Conservation (phyloP, 2,888 invertebrate genomes). For the Catonia carolina region DNA sequence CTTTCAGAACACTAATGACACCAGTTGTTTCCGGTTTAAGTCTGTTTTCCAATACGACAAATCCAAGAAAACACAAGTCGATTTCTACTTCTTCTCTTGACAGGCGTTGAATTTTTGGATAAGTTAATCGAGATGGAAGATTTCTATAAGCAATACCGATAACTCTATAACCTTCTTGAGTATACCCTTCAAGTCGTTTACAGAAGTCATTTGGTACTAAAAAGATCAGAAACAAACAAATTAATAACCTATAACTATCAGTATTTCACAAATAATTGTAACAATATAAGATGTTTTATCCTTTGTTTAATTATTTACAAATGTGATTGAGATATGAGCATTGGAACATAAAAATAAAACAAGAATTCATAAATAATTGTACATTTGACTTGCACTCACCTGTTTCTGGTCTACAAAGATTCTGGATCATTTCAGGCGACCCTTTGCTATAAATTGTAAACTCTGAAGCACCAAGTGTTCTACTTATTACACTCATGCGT, state of each 20-base stretch:
- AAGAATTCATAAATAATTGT: too few relatives aligned
- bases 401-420: slow-evolving; percentile 66
- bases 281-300: background rate
- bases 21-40: slow-evolving; percentile 82
- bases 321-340: too few relatives aligned
- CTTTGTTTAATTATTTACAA: too few relatives aligned
- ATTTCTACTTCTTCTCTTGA: slow-evolving; percentile 72
- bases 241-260: background rate
- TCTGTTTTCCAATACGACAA: slow-evolving; percentile 92
- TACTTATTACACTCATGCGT: slow-evolving; percentile 81
- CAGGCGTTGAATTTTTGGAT: slow-evolving; percentile 66
- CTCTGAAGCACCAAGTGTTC: slow-evolving; percentile 63
- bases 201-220: slow-evolving; percentile 74
- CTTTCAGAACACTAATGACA: slow-evolving; percentile 69
- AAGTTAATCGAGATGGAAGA: slow-evolving; percentile 57
- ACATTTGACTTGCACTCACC: too few relatives aligned
- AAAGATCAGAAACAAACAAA: too few relatives aligned
- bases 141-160: slow-evolving; percentile 79
- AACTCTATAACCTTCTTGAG: slow-evolving; percentile 88
- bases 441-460: slow-evolving; percentile 85
- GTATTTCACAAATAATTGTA: background rate
- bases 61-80: slow-evolving; percentile 73
- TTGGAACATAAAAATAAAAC: too few relatives aligned
- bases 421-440: slow-evolving; percentile 84
- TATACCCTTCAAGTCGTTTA: slow-evolving; percentile 71